Conservation (phyloP, 2,113 vertebrate genomes). For the Cygnus atratus region DNA sequence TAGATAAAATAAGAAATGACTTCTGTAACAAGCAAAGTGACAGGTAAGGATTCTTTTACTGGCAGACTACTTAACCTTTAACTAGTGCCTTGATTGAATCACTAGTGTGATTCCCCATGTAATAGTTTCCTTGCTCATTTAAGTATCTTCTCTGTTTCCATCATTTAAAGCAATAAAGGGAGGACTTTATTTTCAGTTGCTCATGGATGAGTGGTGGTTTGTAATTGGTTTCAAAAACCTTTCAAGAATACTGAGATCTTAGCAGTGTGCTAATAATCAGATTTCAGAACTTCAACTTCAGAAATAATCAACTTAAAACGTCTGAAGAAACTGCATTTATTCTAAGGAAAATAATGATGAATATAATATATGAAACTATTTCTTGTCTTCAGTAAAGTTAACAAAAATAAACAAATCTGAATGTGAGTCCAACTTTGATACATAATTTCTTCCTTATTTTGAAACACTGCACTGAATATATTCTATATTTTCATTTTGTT, state of each 20-base stretch:
- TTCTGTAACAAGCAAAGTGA: conserved; percentile 99
- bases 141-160: background rate
- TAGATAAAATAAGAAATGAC: conserved; percentile 98
- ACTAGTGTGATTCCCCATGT: background rate
- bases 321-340: background rate
- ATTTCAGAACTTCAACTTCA: background rate
- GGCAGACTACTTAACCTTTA: background rate
- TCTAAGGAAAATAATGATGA: background rate
- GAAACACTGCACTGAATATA: background rate
- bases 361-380: background rate
- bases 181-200: background rate
- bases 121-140: background rate
- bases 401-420: background rate
- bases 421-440: background rate
- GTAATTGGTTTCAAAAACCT: background rate
- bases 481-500: background rate
- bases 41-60: conserved; percentile 78
- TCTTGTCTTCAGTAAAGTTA: background rate
- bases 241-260: background rate
- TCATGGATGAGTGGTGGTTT: background rate
- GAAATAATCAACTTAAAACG: background rate
- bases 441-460: background rate
- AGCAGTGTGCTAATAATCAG: background rate
- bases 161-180: background rate
- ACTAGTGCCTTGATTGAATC: background rate